Base-by-base conservation (phyloP, 2,797 vertebrate genomes). In the Leptatherina wallacei region DNA sequence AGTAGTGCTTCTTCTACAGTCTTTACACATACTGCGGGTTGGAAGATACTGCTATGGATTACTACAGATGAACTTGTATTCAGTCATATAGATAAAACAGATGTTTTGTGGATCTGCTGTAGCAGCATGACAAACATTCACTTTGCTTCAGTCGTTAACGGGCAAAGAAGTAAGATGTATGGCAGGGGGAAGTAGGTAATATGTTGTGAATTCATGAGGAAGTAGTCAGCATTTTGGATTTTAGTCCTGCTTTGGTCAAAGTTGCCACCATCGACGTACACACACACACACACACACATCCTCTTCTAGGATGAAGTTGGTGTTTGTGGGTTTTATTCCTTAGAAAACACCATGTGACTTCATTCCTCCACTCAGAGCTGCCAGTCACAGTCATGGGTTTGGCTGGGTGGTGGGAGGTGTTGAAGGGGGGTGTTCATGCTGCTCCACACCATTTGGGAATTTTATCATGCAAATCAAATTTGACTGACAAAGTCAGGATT, bases 401-500 rank as follows among this genome's bases (percentile, higher is more conserved):
- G 6, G 18, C 22, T 20, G 6, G 7, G 16, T 12, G 13, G 3
- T n/a, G 24, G 27, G 3, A 3, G 1, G 6, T 13, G 12, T 6
- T 24, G 9, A 38, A 14, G 16, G 32, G n/a, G 44, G 57, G 22
- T 11, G 29, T 54, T 35, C 12, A 69, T 40, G 1, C 3, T 1
- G 30, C 33, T 40, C 12, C 3, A 36, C 11, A 20, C 22, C 1
- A 24, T 36, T 47, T 51, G 32, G 22, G 14, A 13, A 60, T 36
- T 30, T 27, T 40, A 1, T 22, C 18, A 38, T 7, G 18, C 67
- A 69, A 61, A 61, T 61, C 3, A 40, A 61, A 70, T 61, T 61
- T 54, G 8, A 33, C 29, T 62, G 22, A 56, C 36, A 71, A 71
- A 63, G 13, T 35, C 14, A 71, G 35, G 52, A 24, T 61, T 13